Evolutionary conservation across 2,113 vertebrate species (phyloP), one percentile per base, ranked within the genome.

Genomic region (Solea senegalensis): DNA sequence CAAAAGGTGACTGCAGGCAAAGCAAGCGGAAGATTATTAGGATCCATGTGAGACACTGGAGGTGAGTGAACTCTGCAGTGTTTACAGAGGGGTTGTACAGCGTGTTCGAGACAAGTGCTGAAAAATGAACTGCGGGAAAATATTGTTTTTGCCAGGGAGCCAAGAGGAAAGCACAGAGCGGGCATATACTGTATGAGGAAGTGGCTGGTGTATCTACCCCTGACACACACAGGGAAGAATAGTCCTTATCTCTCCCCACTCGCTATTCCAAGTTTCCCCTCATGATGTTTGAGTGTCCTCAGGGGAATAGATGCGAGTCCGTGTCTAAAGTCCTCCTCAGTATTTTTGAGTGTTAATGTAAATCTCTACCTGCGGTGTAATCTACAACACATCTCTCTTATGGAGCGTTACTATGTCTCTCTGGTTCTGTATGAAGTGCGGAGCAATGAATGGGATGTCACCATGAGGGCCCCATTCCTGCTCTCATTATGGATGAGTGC

Each of bases 61-160:
- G 61, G 46, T 55, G 27, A 61, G 49, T 55, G 74, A 75, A 82
- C 72, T 64, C 48, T 52, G 69, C 45, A 0, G 64, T 72, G 79
- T 76, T 81, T 69, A 72, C 78, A 46, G 56, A 41, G 14, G 9
- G 67, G 71, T 69, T 9, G 49, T 5, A 14, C 72, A 7, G 53
- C 45, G 2, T 48, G 49, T 75, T 69, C 40, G 57, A 78, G 54
- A 49, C 58, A 12, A 77, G 76, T 54, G 72, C 21, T 85, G 80
- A 82, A 78, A 82, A 76, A 81, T 56, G 71, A 48, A 50, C 69
- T 52, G 74, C 34, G 4, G 74, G 58, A 72, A 82, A 85, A 88
- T 69, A 77, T 82, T 83, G 75, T 78, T 78, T 86, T 82, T 75
- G 43, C 52, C 43, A 21, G 62, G 59, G 44, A 72, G 80, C 80